These are phyloP conservation scores for Tetramorium alpestre DNA, from an alignment of 1,140 invertebrate genomes.

Conservation along the genomic window DNA sequence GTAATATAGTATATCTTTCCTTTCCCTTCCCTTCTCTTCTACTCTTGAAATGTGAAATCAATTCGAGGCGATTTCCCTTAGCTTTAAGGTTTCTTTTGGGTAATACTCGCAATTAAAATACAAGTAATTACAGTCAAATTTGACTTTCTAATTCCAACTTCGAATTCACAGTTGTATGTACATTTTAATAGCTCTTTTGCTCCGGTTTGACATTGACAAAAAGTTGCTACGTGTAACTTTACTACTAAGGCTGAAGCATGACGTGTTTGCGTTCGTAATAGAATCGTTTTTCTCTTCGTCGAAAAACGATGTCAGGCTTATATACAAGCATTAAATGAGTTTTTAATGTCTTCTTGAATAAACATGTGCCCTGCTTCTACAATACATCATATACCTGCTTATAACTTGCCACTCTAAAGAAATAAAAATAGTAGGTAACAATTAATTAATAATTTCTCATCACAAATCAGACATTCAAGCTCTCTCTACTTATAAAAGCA, in stretches of 20 bases:
- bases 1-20: background rate
- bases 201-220: constrained; percentile 35
- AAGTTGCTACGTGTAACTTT: constrained; percentile 12
- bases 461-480: background rate
- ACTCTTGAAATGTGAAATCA: background rate
- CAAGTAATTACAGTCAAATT: constrained; percentile 51
- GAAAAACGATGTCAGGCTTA: background rate
- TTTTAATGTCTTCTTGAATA: background rate
- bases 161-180: constrained; percentile 42
- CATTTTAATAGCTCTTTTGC: constrained; percentile 51
- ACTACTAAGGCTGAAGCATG: background rate
- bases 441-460: background rate
- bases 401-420: background rate
- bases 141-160: constrained; percentile 34
- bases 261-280: background rate
- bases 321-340: background rate
- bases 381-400: background rate
- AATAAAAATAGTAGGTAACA: background rate
- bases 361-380: background rate
- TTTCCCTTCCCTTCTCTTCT: background rate
- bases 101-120: constrained; percentile 61
- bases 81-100: constrained; percentile 6
- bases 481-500: background rate
- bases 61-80: background rate
- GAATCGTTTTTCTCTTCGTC: background rate